phyloP scores from a whole-genome alignment of 2,113 vertebrate genomes.

The Chaetorhynchus papuensis region DNA sequence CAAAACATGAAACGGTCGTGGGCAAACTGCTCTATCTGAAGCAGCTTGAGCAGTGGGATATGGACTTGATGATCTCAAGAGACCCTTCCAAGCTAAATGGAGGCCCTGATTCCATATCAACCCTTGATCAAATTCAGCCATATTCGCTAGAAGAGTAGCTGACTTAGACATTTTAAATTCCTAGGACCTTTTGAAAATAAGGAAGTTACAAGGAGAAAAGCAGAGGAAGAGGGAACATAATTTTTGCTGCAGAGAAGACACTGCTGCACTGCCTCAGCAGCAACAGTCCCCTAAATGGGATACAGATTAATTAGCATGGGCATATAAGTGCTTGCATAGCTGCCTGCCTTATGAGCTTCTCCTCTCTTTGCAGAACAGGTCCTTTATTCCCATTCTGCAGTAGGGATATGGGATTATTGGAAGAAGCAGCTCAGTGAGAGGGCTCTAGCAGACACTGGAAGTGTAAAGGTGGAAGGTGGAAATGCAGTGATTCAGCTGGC shows the following conservation, averaged over 20 bases:
- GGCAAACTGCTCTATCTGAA: background rate
- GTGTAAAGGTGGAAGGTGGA: background rate
- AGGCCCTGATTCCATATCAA: background rate
- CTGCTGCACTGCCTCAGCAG: background rate
- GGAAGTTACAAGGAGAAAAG: background rate
- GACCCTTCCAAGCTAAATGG: background rate
- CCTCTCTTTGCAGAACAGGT: background rate
- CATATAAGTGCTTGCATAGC: background rate
- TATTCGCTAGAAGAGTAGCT: background rate
- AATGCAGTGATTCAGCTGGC: background rate
- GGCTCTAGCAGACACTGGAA: background rate
- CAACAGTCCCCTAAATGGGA: background rate
- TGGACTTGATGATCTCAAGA: background rate
- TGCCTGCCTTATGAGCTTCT: background rate
- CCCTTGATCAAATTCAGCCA: background rate
- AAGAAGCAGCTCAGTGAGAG: background rate
- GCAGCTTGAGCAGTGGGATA: background rate
- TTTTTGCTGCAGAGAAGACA: background rate
- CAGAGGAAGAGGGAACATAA: background rate
- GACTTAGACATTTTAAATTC: background rate
- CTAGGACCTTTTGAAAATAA: background rate
- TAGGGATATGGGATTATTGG: background rate
- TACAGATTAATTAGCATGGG: background rate
- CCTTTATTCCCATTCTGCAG: background rate
- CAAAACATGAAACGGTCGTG: background rate